Evolutionary conservation across 2,113 vertebrate species (phyloP), one percentile per base, ranked within the genome.

Genomic region (Nothocercus nigrocapillus): DNA sequence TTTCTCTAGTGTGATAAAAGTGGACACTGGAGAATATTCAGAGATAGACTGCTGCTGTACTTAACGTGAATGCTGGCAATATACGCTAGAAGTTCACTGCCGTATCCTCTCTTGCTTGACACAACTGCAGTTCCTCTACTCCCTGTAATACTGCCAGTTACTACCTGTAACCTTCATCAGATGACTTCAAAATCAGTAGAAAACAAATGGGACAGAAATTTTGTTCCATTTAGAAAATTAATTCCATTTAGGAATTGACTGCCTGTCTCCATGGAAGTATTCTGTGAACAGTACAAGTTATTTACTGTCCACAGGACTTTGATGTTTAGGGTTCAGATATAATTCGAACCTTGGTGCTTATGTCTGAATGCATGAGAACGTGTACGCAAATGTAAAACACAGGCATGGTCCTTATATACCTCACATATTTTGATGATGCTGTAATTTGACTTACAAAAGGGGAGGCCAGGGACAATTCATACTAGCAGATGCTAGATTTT

Each of bases 21-120:
- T 42, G 73, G n/a, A 24, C 27, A 12, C 3, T 0, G 6, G 30
- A 68, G 36, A 54, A 9, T 56, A 5, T 7, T 67, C 45, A 21
- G 16, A 13, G 47, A 11, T 21, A n/a, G n/a, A 24, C 40, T 3
- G 9, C 13, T 34, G 5, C 0, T 0, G 2, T 5, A 20, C 42
- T 42, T 30, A 16, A 20, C 21, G 25, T 13, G 4, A 56, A 34
- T 28, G 45, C 36, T 75, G 58, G 61, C 64, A n/a, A 32, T 38
- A 81, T 13, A 5, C 66, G 40, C 17, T 61, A 70, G 21, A 51
- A 58, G 28, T 32, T 32, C 54, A 56, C 28, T 32, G 15, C 54
- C 30, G 18, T 30, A 56, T 19, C 42, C 66, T 34, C 58, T 67
- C 82, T 73, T 66, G 15, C n/a, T 67, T 51, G 15, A 53, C 27